Conservation (phyloP, 2,113 vertebrate genomes). For the Sphyrna mokarran region DNA sequence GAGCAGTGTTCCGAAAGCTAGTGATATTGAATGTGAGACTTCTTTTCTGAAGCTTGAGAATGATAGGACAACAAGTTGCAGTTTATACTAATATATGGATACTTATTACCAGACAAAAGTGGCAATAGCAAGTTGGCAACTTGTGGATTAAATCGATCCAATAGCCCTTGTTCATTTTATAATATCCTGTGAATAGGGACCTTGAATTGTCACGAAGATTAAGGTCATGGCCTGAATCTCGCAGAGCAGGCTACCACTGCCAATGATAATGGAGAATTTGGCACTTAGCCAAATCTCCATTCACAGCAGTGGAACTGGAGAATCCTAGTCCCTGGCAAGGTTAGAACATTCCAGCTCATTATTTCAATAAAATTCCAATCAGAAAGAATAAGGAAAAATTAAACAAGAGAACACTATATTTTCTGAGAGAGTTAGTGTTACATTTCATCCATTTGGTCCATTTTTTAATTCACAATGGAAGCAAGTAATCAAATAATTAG, state of each 20-base stretch:
- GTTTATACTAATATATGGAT: not conserved
- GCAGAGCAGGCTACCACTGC: too few relatives aligned
- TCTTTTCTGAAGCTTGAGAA: not conserved
- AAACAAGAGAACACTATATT: not conserved
- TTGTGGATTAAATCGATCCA: not conserved
- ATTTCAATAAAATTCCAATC: not conserved
- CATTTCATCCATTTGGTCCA: not conserved
- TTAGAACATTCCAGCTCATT: too few relatives aligned
- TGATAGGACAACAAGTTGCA: not conserved
- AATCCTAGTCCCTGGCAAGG: too few relatives aligned
- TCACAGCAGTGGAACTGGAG: too few relatives aligned
- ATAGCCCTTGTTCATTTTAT: not conserved
- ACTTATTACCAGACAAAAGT: not conserved
- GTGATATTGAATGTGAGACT: too few relatives aligned
- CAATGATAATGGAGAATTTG: too few relatives aligned
- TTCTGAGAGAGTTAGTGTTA: not conserved
- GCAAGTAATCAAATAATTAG: not conserved
- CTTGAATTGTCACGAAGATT: not conserved
- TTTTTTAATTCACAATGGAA: not conserved
- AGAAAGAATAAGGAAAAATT: not conserved
- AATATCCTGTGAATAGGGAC: not conserved
- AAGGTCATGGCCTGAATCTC: not conserved
- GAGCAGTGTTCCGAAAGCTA: too few relatives aligned
- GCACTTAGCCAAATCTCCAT: too few relatives aligned
- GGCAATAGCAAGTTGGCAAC: not conserved